A percentile compares a stretch with the other conserved stretches of the same genome.
Evolutionary conservation across 1,140 invertebrate genomes (phyloP).

Genomic region (Caenorhabditis latens): DNA sequence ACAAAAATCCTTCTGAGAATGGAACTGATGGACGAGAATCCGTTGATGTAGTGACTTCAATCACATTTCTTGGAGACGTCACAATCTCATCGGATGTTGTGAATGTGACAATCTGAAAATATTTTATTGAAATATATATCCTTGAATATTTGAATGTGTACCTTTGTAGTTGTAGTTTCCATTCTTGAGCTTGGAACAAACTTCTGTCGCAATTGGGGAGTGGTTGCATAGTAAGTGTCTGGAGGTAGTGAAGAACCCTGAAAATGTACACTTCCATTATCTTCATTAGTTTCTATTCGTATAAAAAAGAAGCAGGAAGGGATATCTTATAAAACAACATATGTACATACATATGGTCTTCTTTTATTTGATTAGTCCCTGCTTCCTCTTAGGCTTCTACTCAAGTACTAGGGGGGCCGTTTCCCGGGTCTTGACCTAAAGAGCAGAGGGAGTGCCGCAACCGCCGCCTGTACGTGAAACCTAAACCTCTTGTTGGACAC

Average conservation of each 20-base stretch:
- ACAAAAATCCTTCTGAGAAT: not conserved
- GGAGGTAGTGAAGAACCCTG: conserved; percentile 51
- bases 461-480: conserved; percentile 41
- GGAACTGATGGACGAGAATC: conserved; percentile 38
- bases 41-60: conserved; percentile 16
- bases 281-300: not conserved
- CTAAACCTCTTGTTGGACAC: conserved; percentile 54
- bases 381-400: conserved; percentile 44
- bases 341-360: conserved; percentile 28
- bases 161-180: conserved; percentile 35
- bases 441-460: conserved; percentile 43
- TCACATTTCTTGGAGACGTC: conserved; percentile 29
- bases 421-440: conserved; percentile 49
- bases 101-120: not conserved
- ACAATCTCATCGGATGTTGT: not conserved
- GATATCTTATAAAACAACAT: conserved; percentile 46
- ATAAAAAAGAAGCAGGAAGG: conserved; percentile 25
- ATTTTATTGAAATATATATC: too few species aligned
- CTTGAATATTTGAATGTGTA: not conserved
- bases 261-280: not conserved
- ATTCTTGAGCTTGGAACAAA: conserved; percentile 25
- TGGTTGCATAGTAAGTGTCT: conserved; percentile 50
- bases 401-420: conserved; percentile 29
- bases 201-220: conserved; percentile 38
- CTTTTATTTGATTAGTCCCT: conserved; percentile 38